Conservation (phyloP, 2,888 invertebrate genomes). For the Tuberolachnus salignus region DNA sequence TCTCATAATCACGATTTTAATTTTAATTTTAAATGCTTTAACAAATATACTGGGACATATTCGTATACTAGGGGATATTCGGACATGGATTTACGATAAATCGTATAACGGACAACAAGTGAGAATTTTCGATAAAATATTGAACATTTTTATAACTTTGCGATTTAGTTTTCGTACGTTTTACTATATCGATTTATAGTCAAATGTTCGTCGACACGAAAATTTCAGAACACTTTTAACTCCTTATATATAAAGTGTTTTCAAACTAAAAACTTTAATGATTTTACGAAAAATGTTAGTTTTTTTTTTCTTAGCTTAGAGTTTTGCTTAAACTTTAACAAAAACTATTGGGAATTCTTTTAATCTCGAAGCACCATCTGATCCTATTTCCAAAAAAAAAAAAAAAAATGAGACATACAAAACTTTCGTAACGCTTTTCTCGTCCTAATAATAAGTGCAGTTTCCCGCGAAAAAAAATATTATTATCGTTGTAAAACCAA, state of each 20-base stretch:
- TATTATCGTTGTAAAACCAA: not conserved
- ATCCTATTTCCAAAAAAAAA: constrained; percentile 9
- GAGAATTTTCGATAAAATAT: too few relatives aligned
- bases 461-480: not conserved
- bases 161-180: not conserved
- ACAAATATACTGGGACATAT: too few relatives aligned
- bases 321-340: not conserved
- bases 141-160: too few relatives aligned
- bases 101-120: too few relatives aligned
- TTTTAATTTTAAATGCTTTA: too few relatives aligned
- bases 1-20: too few relatives aligned
- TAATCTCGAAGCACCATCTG: not conserved
- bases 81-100: too few relatives aligned
- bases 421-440: not conserved
- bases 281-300: not conserved
- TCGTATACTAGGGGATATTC: too few relatives aligned
- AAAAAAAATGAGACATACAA: not conserved
- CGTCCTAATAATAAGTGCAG: not conserved
- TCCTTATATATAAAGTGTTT: not conserved
- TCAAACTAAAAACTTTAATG: constrained; percentile 9
- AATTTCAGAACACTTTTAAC: not conserved
- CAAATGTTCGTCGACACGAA: too few relatives aligned
- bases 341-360: constrained; percentile 4
- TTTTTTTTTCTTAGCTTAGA: not conserved
- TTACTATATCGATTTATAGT: not conserved